A percentile compares a stretch with the other conserved stretches of the same genome.
These are phyloP conservation scores for Andrena hattorfiana DNA, from an alignment of 2,888 invertebrate species.

Conservation along the genomic window DNA sequence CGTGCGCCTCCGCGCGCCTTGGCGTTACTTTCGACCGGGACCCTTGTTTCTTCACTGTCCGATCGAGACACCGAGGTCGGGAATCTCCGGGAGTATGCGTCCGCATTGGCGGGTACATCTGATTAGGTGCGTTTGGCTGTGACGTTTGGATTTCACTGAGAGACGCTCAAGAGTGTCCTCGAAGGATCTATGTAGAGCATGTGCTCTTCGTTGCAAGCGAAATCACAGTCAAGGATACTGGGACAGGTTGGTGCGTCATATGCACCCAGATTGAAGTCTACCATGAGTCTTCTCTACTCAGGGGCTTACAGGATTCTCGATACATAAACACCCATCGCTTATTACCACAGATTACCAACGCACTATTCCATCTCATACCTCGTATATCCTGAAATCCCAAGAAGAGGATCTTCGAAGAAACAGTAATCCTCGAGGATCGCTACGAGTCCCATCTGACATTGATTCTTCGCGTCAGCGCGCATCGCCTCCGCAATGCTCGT, in stretches of 20 bases:
- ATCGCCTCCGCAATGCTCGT: conserved; percentile 4
- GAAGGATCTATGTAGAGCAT: not conserved
- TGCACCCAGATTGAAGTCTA: too few relatives aligned
- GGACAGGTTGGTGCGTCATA: too few relatives aligned
- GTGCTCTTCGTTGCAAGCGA: not conserved
- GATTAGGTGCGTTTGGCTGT: not conserved
- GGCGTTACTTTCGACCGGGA: not conserved
- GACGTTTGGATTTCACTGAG: conserved; percentile 2
- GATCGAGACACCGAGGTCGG: conserved; percentile 9
- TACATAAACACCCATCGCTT: too few relatives aligned
- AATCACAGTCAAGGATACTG: too few relatives aligned
- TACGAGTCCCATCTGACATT: not conserved
- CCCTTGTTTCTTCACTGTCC: not conserved
- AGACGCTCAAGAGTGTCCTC: not conserved
- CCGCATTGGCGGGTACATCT: not conserved
- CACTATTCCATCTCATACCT: too few relatives aligned
- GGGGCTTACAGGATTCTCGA: too few relatives aligned
- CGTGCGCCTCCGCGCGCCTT: not conserved
- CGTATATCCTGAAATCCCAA: not conserved
- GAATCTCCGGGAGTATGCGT: conserved; percentile 16
- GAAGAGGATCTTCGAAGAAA: not conserved
- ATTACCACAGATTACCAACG: too few relatives aligned
- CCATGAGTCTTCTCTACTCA: too few relatives aligned
- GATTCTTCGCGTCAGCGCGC: not conserved
- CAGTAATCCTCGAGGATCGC: not conserved